phyloP scores from a whole-genome alignment of 1,140 invertebrate species.

The Apis laboriosa region DNA sequence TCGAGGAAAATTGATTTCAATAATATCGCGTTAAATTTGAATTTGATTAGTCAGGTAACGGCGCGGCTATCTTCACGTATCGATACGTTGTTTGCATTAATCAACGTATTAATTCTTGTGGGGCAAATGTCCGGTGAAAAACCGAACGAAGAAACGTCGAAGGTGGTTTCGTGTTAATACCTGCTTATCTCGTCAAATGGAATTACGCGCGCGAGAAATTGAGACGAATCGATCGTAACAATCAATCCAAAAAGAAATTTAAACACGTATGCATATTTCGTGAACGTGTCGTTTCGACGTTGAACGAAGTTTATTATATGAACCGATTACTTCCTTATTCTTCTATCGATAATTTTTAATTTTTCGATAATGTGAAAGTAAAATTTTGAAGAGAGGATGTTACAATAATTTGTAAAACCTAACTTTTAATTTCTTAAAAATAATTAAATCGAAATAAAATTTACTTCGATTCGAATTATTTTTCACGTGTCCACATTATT shows the following conservation, averaged over 20 bases:
- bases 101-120: neutral
- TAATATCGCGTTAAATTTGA: slow-evolving; percentile 16
- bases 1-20: neutral
- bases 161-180: neutral
- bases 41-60: neutral
- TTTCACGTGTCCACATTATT: no score
- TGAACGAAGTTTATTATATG: neutral
- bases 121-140: neutral
- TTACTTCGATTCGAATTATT: no score
- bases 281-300: no score
- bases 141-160: neutral
- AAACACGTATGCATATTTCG: neutral
- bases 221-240: neutral
- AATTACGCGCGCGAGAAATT: slow-evolving; percentile 22
- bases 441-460: no score
- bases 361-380: no score
- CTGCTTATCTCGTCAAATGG: slow-evolving; percentile 22
- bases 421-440: no score
- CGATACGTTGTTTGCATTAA: slow-evolving; percentile 6
- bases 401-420: no score
- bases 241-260: slow-evolving; percentile 10
- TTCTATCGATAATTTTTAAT: no score
- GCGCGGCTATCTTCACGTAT: slow-evolving; percentile 3
- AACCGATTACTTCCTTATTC: no score
- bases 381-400: no score